A percentile compares a stretch with the other conserved stretches of the same genome.
Conservation (phyloP, 37 sponge, comb jelly and placozoan species). For the Trichoplax adhaerens region DNA sequence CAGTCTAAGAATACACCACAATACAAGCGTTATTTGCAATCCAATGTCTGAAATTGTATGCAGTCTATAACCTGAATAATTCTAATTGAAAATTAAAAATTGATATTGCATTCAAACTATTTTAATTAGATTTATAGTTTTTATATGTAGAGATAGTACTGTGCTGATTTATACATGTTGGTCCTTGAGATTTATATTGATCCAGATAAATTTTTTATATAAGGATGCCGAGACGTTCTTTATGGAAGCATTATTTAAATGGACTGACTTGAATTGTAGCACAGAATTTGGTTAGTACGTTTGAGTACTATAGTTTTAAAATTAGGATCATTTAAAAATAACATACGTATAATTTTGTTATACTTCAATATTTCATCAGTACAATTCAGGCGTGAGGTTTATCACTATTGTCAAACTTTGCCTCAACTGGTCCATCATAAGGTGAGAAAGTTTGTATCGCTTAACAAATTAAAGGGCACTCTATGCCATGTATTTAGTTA, state of each 20-base stretch:
- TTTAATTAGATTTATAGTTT: too few relatives aligned
- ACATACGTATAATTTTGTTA: neutral
- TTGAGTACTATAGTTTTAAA: neutral
- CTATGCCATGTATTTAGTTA: too few relatives aligned
- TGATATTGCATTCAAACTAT: too few relatives aligned
- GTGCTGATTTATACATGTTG: too few relatives aligned
- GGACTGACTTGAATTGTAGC: conserved; percentile 74
- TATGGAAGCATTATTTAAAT: conserved; percentile 40
- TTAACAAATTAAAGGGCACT: too few relatives aligned
- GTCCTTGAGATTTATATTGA: neutral
- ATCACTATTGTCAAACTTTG: conserved; percentile 10
- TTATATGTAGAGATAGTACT: too few relatives aligned
- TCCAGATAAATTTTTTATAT: neutral
- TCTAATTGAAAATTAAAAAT: too few relatives aligned
- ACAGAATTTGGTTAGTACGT: conserved; percentile 37
- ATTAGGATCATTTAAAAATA: neutral
- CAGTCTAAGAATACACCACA: too few relatives aligned
- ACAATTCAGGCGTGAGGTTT: conserved; percentile 19
- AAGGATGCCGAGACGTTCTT: conserved; percentile 61
- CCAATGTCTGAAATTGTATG: too few relatives aligned
- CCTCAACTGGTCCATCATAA: conserved; percentile 52
- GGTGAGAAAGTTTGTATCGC: conserved; percentile 9
- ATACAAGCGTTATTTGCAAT: too few relatives aligned
- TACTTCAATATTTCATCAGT: conserved; percentile 5
- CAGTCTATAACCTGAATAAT: too few relatives aligned